These are phyloP conservation scores for Plemyria rubiginata DNA, from an alignment of 2,888 invertebrate species.

Conservation along the genomic window DNA sequence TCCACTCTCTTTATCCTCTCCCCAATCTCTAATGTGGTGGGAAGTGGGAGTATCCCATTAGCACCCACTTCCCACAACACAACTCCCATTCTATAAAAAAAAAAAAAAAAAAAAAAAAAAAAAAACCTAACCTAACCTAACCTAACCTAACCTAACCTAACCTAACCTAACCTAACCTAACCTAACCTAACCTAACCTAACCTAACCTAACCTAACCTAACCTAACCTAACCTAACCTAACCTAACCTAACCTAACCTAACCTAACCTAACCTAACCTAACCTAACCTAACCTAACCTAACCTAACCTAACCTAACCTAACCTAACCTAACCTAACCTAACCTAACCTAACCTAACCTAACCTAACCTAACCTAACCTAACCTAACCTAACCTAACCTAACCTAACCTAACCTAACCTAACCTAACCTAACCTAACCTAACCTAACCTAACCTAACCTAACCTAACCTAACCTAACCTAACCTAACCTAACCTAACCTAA, in stretches of 20 bases:
- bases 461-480: constrained; percentile 38
- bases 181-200: constrained; percentile 44
- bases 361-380: constrained; percentile 40
- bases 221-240: constrained; percentile 39
- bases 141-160: constrained; percentile 46
- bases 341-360: constrained; percentile 28
- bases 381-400: constrained; percentile 45
- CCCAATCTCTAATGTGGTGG: too few species aligned
- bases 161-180: constrained; percentile 45
- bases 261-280: constrained; percentile 39
- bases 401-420: constrained; percentile 46
- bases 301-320: constrained; percentile 36
- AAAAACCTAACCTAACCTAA: constrained; percentile 30
- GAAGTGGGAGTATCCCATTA: too few species aligned
- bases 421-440: constrained; percentile 43
- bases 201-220: constrained; percentile 42
- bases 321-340: constrained; percentile 40
- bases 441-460: constrained; percentile 41
- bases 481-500: constrained; percentile 38
- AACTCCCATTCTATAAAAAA: too few species aligned
- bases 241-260: constrained; percentile 38
- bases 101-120: too few species aligned
- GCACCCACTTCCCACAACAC: too few species aligned
- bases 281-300: constrained; percentile 37
- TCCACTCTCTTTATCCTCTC: too few species aligned